Conservation (phyloP, 2,113 vertebrate species). For the Campylomormyrus numenius region DNA sequence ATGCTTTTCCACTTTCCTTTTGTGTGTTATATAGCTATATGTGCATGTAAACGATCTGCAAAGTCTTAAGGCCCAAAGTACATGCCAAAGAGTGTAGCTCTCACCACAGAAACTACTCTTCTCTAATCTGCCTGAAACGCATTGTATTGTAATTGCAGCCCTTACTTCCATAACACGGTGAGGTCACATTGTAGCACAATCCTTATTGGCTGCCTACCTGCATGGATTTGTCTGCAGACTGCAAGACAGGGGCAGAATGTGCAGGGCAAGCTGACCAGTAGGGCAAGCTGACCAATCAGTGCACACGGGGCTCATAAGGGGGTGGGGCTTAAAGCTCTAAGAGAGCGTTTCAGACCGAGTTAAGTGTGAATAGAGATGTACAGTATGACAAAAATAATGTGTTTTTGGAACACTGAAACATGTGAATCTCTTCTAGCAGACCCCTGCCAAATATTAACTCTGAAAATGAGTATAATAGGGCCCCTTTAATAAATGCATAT, state of each 20-base stretch:
- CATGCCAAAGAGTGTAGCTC: background rate
- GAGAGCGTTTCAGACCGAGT: background rate
- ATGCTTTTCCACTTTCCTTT: background rate
- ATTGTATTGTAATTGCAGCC: background rate
- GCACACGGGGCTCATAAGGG: background rate
- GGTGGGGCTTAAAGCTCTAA: background rate
- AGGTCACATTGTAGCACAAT: background rate
- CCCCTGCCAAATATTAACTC: background rate
- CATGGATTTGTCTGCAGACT: background rate
- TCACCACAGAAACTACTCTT: background rate
- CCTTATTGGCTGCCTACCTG: background rate
- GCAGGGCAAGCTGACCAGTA: background rate
- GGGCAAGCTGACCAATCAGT: background rate
- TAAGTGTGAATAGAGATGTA: background rate
- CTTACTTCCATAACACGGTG: background rate
- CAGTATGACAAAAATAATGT: background rate
- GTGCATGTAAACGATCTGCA: background rate
- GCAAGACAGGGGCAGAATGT: background rate
- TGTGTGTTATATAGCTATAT: background rate
- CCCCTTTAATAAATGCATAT: background rate
- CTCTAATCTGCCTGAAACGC: background rate
- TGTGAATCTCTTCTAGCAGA: background rate
- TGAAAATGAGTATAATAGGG: background rate
- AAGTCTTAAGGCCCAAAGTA: background rate
- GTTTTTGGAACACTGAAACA: background rate